These are phyloP conservation scores for Sinosuthora webbiana DNA, from an alignment of 2,113 vertebrate species.

Conservation along the genomic window DNA sequence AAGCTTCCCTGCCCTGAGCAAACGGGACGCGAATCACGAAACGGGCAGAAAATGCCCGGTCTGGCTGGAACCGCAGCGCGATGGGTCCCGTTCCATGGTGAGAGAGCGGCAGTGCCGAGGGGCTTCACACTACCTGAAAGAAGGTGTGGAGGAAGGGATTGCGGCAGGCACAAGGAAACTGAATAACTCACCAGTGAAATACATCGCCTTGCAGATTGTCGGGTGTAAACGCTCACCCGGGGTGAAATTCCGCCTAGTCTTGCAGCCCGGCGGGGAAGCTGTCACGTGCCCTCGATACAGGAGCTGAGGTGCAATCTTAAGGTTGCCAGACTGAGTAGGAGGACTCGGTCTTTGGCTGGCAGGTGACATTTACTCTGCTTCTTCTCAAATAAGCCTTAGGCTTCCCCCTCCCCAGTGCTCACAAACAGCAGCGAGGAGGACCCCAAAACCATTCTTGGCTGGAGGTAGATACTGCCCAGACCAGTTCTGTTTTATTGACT, in stretches of 20 bases:
- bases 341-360: accelerated
- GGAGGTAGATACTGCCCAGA: accelerated
- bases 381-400: background rate
- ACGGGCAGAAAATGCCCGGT: background rate
- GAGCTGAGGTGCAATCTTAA: background rate
- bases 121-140: accelerated
- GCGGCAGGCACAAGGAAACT: background rate
- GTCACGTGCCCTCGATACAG: accelerated
- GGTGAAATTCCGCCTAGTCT: background rate
- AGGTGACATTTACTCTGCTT: background rate
- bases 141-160: no score
- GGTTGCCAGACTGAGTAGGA: background rate
- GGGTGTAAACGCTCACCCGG: background rate
- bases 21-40: background rate
- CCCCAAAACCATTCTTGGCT: background rate
- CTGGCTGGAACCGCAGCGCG: no score
- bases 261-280: background rate
- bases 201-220: accelerated
- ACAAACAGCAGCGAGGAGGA: background rate
- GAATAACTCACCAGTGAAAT: background rate
- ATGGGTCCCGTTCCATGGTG: accelerated
- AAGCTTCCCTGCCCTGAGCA: background rate
- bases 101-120: background rate
- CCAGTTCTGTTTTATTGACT: background rate
- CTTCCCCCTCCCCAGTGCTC: background rate